A percentile compares a stretch with the other conserved stretches of the same genome.
Evolutionary conservation across 1,140 invertebrate genomes (phyloP).

Genomic region (Drosophila ercepeae): DNA sequence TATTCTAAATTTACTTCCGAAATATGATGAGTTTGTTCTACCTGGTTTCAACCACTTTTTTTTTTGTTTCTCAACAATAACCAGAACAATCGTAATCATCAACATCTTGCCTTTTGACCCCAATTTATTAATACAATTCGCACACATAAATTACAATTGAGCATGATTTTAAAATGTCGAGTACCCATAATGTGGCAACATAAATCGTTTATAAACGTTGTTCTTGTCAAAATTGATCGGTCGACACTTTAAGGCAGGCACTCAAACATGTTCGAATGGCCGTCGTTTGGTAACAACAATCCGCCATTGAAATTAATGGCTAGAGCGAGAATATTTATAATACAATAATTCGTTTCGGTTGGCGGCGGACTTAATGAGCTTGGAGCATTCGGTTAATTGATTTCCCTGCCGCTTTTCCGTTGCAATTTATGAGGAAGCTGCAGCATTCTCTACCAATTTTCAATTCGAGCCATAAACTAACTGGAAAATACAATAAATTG

Average conservation of each 20-base stretch:
- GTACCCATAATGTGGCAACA: constrained; percentile 31
- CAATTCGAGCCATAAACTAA: constrained; percentile 63
- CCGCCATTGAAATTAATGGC: constrained; percentile 30
- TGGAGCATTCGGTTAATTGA: constrained; percentile 52
- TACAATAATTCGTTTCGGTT: constrained; percentile 30
- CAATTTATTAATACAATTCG: constrained; percentile 28
- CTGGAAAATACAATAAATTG: constrained; percentile 73
- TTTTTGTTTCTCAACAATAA: neutral
- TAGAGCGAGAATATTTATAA: constrained; percentile 33
- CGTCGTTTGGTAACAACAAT: constrained; percentile 35
- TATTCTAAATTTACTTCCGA: no score
- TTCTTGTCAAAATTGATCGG: constrained; percentile 34
- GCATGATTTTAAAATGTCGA: constrained; percentile 42
- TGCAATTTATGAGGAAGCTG: constrained; percentile 20
- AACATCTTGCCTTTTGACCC: constrained; percentile 9
- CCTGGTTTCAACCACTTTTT: neutral
- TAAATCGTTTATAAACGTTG: constrained; percentile 29
- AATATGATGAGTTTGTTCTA: no score
- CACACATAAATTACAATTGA: constrained; percentile 37
- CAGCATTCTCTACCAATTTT: constrained; percentile 37
- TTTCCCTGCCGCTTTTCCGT: constrained; percentile 9
- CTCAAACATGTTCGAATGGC: constrained; percentile 20
- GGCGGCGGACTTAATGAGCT: constrained; percentile 26
- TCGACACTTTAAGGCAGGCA: constrained; percentile 27
- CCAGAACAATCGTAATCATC: constrained; percentile 9